These are phyloP conservation scores for Cyrtorhinus lividipennis DNA, from an alignment of 1,140 invertebrate genomes.

Conservation along the genomic window DNA sequence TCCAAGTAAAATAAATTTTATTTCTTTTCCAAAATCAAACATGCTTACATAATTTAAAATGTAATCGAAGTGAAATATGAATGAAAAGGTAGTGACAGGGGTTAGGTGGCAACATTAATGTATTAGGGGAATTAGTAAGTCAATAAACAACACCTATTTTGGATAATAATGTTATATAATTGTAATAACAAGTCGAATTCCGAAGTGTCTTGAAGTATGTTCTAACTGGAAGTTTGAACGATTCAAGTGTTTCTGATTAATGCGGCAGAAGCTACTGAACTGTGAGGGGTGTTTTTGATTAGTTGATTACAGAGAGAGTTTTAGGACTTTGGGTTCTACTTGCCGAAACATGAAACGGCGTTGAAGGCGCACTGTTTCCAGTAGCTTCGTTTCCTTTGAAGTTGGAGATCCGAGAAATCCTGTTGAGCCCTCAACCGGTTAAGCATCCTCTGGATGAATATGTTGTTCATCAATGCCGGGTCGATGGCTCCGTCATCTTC, in stretches of 20 bases:
- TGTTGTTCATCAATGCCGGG: slow-evolving; percentile 39
- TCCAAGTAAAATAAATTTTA: slow-evolving; percentile 16
- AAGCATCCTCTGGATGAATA: slow-evolving; percentile 40
- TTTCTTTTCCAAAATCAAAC: slow-evolving; percentile 12
- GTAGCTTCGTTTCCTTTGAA: slow-evolving; percentile 41
- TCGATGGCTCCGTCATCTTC: slow-evolving; percentile 37
- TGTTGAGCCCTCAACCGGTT: slow-evolving; percentile 36
- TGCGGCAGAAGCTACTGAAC: background rate
- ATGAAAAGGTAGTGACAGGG: too few species aligned
- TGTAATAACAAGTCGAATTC: too few species aligned
- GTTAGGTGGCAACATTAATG: too few species aligned
- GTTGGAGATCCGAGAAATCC: slow-evolving; percentile 33
- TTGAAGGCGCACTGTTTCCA: slow-evolving; percentile 52
- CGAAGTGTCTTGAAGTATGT: too few species aligned
- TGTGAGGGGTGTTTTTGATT: background rate
- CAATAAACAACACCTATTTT: too few species aligned
- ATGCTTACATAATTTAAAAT: slow-evolving; percentile 4
- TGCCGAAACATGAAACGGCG: slow-evolving; percentile 46
- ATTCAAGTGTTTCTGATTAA: too few species aligned
- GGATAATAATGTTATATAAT: too few species aligned
- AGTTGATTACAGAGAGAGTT: background rate
- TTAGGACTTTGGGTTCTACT: slow-evolving; percentile 15
- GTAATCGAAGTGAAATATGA: too few species aligned
- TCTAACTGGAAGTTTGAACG: too few species aligned
- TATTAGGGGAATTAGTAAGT: too few species aligned